Percentiles rank a stretch among this genome's conserved stretches.
Conservation (phyloP, 2,797 vertebrate genomes). For the Cuniculus paca region DNA sequence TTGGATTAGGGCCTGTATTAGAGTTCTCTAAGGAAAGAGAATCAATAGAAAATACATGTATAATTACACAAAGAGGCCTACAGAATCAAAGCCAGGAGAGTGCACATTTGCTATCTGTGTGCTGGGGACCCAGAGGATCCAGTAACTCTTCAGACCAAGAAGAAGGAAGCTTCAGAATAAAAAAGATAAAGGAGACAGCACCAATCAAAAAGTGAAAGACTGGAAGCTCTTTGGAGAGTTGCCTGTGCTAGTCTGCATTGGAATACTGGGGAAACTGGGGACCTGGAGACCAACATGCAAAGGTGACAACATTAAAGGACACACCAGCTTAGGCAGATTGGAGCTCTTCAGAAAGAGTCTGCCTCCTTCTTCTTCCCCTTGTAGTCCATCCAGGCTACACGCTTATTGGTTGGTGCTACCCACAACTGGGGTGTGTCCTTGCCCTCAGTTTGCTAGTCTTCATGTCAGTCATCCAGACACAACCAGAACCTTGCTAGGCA, state of each 20-base stretch:
- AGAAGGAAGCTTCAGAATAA: neutral
- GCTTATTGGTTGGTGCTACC: neutral
- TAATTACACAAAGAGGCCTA: neutral
- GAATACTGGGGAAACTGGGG: neutral
- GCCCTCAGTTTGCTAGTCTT: neutral
- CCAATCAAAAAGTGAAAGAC: neutral
- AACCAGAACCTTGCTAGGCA: neutral
- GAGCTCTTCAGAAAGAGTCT: neutral
- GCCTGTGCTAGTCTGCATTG: neutral
- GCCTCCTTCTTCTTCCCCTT: neutral
- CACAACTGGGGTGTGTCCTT: neutral
- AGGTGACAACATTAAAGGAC: accelerated
- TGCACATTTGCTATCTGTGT: neutral
- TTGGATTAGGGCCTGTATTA: neutral
- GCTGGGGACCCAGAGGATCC: neutral
- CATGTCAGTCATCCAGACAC: neutral
- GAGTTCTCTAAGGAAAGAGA: neutral
- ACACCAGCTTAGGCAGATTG: neutral
- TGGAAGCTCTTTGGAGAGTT: neutral
- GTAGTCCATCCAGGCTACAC: neutral
- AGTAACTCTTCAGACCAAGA: neutral
- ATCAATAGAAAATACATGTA: neutral
- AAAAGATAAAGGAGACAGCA: neutral
- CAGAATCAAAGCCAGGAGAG: neutral
- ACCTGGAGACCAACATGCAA: no score